A percentile compares a stretch with the other conserved stretches of the same genome.
Evolutionary conservation across 2,888 invertebrate genomes (phyloP).

Genomic region (Dolomedes plantarius): DNA sequence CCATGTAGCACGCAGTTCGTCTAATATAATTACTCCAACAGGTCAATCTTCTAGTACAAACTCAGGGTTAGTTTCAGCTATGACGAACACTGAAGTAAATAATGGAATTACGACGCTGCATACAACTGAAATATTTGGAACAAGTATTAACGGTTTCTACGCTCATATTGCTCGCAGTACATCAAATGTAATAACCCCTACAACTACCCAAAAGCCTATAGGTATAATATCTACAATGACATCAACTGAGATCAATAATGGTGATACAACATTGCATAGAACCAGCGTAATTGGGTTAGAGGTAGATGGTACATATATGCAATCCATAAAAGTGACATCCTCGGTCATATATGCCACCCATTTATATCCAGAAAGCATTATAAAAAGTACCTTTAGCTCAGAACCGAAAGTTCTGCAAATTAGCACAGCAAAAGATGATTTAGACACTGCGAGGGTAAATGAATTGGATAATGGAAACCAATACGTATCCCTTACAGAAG

Average conservation of each 20-base stretch:
- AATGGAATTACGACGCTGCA: slow-evolving; percentile 68
- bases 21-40: slow-evolving; percentile 64
- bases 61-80: slow-evolving; percentile 68
- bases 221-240: slow-evolving; percentile 66
- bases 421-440: slow-evolving; percentile 51
- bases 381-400: neutral
- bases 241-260: slow-evolving; percentile 70
- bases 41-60: slow-evolving; percentile 15
- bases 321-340: slow-evolving; percentile 51
- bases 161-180: slow-evolving; percentile 67
- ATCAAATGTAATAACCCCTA: slow-evolving; percentile 46
- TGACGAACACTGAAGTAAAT: slow-evolving; percentile 69
- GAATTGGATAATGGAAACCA: slow-evolving; percentile 51
- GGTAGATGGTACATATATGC: slow-evolving; percentile 67
- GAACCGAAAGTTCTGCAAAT: slow-evolving; percentile 19
- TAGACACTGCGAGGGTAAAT: slow-evolving; percentile 57
- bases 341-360: slow-evolving; percentile 12
- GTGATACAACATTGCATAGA: slow-evolving; percentile 61
- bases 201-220: neutral
- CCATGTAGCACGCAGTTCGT: slow-evolving; percentile 72
- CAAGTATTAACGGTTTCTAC: slow-evolving; percentile 72
- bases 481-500: slow-evolving; percentile 42
- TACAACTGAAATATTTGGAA: slow-evolving; percentile 73
- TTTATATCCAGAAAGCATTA: slow-evolving; percentile 1
- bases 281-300: slow-evolving; percentile 70